Evolutionary conservation across 2,797 vertebrate genomes (phyloP).

Genomic region (Anas flavirostris): DNA sequence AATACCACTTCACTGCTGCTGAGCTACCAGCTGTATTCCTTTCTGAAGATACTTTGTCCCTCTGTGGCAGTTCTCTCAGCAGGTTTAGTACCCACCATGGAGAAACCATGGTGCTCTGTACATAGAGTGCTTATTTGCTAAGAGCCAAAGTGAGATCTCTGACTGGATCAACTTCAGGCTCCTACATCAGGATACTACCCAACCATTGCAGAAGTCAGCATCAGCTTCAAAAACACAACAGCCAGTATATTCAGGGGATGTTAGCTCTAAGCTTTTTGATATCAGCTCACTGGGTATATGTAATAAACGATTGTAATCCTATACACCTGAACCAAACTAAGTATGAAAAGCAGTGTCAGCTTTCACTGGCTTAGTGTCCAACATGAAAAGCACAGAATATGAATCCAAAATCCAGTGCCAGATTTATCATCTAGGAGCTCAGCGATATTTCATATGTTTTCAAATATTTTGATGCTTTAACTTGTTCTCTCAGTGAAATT

Average conservation of each 20-base stretch:
- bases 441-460: not conserved
- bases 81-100: accelerated
- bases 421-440: not conserved
- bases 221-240: not conserved
- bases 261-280: not conserved
- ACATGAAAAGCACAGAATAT: not conserved
- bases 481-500: not conserved
- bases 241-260: not conserved
- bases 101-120: not conserved
- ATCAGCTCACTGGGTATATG: not conserved
- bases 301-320: not conserved
- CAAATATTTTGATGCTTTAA: not conserved
- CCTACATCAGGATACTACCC: not conserved
- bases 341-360: not conserved
- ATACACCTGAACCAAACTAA: not conserved
- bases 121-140: not conserved
- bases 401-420: not conserved
- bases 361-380: not conserved
- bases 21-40: not conserved
- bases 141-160: not conserved
- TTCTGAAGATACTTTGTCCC: not conserved
- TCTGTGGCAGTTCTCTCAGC: not conserved
- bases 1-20: not conserved
- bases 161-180: not conserved
- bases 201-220: not conserved